Evolutionary conservation across 1,140 invertebrate genomes (phyloP).

Genomic region (Pogonognathellus flavescens): DNA sequence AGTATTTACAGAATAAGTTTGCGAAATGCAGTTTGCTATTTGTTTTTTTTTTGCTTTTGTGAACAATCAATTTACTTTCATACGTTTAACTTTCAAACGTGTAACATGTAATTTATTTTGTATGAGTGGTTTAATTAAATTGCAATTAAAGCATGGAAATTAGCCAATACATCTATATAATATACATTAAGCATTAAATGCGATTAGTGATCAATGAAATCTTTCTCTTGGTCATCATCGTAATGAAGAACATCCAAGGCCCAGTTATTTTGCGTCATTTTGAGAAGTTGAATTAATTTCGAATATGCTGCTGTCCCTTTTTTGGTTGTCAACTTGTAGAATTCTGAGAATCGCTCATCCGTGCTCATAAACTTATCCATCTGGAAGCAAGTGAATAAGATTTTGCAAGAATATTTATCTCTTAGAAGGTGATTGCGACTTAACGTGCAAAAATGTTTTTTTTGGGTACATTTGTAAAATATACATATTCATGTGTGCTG

Average conservation of each 20-base stretch:
- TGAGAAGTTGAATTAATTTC: slow-evolving; percentile 44
- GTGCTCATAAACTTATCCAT: slow-evolving; percentile 26
- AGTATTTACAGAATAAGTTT: too few relatives aligned
- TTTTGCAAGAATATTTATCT: background rate
- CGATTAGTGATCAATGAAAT: slow-evolving; percentile 1
- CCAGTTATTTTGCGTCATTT: slow-evolving; percentile 58
- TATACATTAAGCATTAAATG: background rate
- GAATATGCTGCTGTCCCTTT: slow-evolving; percentile 43
- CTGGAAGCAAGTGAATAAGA: background rate
- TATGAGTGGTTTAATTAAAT: too few relatives aligned
- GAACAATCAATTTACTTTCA: too few relatives aligned
- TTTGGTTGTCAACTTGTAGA: slow-evolving; percentile 29
- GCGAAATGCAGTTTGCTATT: too few relatives aligned
- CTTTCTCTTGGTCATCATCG: background rate
- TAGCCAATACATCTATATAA: too few relatives aligned
- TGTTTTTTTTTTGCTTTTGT: too few relatives aligned
- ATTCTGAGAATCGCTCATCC: slow-evolving; percentile 33
- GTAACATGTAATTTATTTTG: too few relatives aligned
- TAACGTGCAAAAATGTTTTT: too few relatives aligned
- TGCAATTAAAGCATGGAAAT: too few relatives aligned
- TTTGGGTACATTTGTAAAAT: too few relatives aligned
- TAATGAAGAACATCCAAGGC: slow-evolving; percentile 47
- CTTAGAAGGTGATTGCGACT: too few relatives aligned
- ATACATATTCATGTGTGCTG: background rate
- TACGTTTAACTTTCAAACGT: too few relatives aligned